Base-by-base conservation (phyloP, 2,888 invertebrate species). In the Acronicta psi region DNA sequence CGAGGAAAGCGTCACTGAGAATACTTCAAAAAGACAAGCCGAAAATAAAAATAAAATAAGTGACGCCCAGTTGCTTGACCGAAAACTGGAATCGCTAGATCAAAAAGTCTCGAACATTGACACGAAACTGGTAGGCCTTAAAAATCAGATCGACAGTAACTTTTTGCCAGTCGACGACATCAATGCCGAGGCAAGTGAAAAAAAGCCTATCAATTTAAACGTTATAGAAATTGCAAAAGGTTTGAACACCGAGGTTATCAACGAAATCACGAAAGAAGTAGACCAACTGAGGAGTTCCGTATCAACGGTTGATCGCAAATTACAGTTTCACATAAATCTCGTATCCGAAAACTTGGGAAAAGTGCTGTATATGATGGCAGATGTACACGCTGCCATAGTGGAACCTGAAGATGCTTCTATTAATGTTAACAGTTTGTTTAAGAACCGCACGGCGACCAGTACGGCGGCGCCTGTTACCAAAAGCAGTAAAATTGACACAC, bases 61-160 rank as follows among this genome's bases (percentile, higher is more conserved):
- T 68, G 91, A 92, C 36, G 89, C 94, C 17, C 91, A 94, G 77
- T 86, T 95, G 83, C 88, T 97, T 7, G 96, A 96, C 76, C 95
- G 94, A 84, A 95, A 96, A 81, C 89, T 98, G 41, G 95, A 96
- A 47, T 95, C 96, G 0, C 90, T 98, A 49, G 97, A 98, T 89
- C 97, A 97, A 86, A 98, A 98, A 90, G 97, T 98, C 1, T 96
- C 96, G 54, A 96, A 97, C 75, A 98, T 98, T 77, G 98, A 98
- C 85, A 93, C 95, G 10, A 98, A 97, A 87, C 88, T 98, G 69
- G 96, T 96, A 60, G 96, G 96, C 37, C 91, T 98, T 52, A 98
- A 97, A 85, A 97, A 96, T 82, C 97, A 98, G 88, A 95, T 98
- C 74, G 98, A 98, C 82, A 97, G 95, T 80, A 97, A 97, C 84